Percentiles rank a stretch among this genome's conserved stretches.
These are phyloP conservation scores for Coendou prehensilis DNA, from an alignment of 2,797 vertebrate species.

Conservation along the genomic window DNA sequence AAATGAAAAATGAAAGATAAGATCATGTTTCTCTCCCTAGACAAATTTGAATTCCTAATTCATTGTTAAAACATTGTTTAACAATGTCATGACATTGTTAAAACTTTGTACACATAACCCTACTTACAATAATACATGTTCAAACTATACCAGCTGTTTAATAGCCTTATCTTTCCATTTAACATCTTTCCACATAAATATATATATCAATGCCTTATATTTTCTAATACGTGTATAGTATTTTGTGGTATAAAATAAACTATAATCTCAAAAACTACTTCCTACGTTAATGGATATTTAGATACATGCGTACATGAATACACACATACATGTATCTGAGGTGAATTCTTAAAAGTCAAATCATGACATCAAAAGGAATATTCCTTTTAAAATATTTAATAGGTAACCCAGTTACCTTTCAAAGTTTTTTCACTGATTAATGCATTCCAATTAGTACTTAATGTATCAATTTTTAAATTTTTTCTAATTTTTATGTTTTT, in stretches of 20 bases:
- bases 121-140: not conserved
- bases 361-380: not conserved
- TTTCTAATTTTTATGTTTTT: constrained; percentile 31
- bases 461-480: not conserved
- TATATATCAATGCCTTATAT: not conserved
- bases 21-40: not conserved
- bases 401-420: not conserved
- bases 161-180: constrained; percentile 2
- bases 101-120: not conserved
- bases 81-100: not conserved
- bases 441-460: not conserved
- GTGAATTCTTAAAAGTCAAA: not conserved
- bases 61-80: not conserved
- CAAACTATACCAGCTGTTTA: not conserved
- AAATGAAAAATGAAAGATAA: constrained; percentile 40
- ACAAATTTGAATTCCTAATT: not conserved
- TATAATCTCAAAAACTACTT: not conserved
- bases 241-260: not conserved
- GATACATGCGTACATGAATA: not conserved
- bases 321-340: not conserved
- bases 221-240: not conserved
- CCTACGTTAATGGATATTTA: not conserved
- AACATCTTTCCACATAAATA: not conserved
- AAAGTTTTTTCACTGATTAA: not conserved
- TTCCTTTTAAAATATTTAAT: constrained; percentile 46